A percentile compares a stretch with the other conserved stretches of the same genome.
Conservation (phyloP, 1,140 invertebrate species). For the Lutraria rhynchaena region DNA sequence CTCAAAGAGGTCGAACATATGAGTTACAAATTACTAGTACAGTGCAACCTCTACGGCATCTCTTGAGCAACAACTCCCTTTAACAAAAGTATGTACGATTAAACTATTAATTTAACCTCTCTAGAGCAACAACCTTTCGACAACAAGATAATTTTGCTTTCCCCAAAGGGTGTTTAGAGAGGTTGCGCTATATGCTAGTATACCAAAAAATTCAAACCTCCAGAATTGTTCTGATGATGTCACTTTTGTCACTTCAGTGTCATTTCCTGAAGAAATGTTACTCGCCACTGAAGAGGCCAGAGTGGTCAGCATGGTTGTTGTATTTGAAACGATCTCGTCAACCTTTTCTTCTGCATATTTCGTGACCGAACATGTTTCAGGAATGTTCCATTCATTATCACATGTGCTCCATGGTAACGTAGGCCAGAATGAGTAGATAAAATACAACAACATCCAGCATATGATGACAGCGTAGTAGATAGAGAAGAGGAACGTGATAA, state of each 20-base stretch:
- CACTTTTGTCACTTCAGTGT: neutral
- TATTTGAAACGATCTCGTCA: neutral
- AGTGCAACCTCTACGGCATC: too few relatives aligned
- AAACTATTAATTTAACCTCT: too few relatives aligned
- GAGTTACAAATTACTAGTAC: too few relatives aligned
- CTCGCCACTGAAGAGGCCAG: neutral
- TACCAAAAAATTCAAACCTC: conserved; percentile 16
- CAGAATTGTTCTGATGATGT: conserved; percentile 44
- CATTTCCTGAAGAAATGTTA: conserved; percentile 38
- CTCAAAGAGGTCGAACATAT: too few relatives aligned
- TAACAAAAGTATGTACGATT: too few relatives aligned
- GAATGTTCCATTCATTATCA: conserved; percentile 57
- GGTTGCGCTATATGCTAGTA: too few relatives aligned
- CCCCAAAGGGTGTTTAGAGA: too few relatives aligned
- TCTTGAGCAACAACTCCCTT: too few relatives aligned
- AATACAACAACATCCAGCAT: conserved; percentile 96
- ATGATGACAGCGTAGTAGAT: conserved; percentile 98
- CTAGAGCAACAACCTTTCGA: too few relatives aligned
- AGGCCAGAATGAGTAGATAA: conserved; percentile 83
- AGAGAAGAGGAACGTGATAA: conserved; percentile 56
- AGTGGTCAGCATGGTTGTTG: conserved; percentile 3
- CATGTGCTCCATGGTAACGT: conserved; percentile 89
- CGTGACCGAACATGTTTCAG: conserved; percentile 1
- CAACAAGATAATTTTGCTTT: too few relatives aligned
- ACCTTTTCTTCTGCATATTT: neutral